These are phyloP conservation scores for Crossaster papposus DNA, from an alignment of 53 echinoderm and acorn worm species.

Conservation along the genomic window DNA sequence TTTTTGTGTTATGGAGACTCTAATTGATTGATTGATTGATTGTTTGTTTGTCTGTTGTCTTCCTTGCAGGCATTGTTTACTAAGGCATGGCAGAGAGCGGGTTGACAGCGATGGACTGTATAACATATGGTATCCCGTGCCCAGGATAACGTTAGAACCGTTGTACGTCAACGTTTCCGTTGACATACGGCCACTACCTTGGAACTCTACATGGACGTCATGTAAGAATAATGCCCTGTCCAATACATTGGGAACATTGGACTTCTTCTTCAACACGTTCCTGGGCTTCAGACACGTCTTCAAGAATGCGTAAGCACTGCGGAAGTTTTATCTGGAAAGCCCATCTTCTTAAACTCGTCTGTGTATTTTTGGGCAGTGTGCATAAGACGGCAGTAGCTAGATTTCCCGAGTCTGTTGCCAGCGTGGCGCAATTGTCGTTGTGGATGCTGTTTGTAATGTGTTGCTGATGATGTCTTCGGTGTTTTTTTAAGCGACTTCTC, in stretches of 20 bases:
- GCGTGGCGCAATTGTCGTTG: not conserved
- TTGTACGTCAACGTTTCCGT: slow-evolving; percentile 85
- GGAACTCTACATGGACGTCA: slow-evolving; percentile 73
- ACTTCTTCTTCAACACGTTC: slow-evolving; percentile 57
- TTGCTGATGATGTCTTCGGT: not conserved
- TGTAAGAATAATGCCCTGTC: slow-evolving; percentile 62
- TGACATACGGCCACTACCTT: slow-evolving; percentile 72
- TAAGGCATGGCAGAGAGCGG: slow-evolving; percentile 70
- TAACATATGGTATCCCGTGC: slow-evolving; percentile 74
- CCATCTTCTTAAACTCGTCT: too few relatives aligned
- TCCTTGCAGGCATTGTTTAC: slow-evolving; percentile 69
- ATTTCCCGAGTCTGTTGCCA: too few relatives aligned
- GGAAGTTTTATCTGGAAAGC: too few relatives aligned
- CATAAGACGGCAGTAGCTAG: too few relatives aligned
- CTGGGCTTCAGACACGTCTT: slow-evolving; percentile 48
- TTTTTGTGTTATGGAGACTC: too few relatives aligned
- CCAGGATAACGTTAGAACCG: slow-evolving; percentile 55
- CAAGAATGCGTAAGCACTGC: not conserved
- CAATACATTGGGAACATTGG: slow-evolving; percentile 33
- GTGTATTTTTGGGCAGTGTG: too few relatives aligned
- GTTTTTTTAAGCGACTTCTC: not conserved
- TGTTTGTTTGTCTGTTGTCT: not conserved
- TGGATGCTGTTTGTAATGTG: not conserved
- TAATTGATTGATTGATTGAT: too few relatives aligned
- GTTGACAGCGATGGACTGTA: slow-evolving; percentile 76